Conservation (phyloP, 2,888 invertebrate genomes). For the Agrochola lychnidis region DNA sequence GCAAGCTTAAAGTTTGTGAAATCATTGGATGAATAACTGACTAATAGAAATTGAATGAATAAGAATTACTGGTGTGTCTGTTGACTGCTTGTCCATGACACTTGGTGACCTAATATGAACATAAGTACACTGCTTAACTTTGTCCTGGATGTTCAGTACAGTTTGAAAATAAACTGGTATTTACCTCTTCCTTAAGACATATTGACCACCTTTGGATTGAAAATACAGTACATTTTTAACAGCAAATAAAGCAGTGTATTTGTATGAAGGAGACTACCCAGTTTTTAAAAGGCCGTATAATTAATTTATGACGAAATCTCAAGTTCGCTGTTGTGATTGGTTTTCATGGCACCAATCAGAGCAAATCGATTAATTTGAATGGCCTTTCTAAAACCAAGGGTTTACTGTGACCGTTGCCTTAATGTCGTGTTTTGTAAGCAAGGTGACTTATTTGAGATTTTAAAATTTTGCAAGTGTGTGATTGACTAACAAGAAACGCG, state of each 20-base stretch:
- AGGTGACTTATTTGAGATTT: slow-evolving; percentile 3
- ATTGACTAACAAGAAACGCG: slow-evolving; percentile 36
- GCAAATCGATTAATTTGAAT: not conserved
- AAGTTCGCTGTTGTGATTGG: not conserved
- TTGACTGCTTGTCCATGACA: slow-evolving; percentile 23
- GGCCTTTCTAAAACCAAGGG: not conserved
- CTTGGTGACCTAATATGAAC: not conserved
- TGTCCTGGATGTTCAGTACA: not conserved
- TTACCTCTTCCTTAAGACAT: slow-evolving; percentile 47
- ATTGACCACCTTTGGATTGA: slow-evolving; percentile 48
- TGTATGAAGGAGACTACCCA: slow-evolving; percentile 16
- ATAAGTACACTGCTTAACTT: slow-evolving; percentile 15
- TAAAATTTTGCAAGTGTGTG: slow-evolving; percentile 24
- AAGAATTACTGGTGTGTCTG: slow-evolving; percentile 39
- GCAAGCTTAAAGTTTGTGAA: slow-evolving; percentile 38
- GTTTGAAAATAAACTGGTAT: slow-evolving; percentile 15
- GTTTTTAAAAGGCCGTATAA: slow-evolving; percentile 13
- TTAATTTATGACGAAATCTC: slow-evolving; percentile 10
- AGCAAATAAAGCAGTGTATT: slow-evolving; percentile 39
- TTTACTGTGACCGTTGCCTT: slow-evolving; percentile 11
- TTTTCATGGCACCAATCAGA: not conserved
- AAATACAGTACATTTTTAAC: slow-evolving; percentile 24
- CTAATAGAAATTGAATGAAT: slow-evolving; percentile 20
- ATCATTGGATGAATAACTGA: not conserved
- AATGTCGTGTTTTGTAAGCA: slow-evolving; percentile 15